Base-by-base conservation (phyloP, 2,888 invertebrate genomes). In the Blera fallax region DNA sequence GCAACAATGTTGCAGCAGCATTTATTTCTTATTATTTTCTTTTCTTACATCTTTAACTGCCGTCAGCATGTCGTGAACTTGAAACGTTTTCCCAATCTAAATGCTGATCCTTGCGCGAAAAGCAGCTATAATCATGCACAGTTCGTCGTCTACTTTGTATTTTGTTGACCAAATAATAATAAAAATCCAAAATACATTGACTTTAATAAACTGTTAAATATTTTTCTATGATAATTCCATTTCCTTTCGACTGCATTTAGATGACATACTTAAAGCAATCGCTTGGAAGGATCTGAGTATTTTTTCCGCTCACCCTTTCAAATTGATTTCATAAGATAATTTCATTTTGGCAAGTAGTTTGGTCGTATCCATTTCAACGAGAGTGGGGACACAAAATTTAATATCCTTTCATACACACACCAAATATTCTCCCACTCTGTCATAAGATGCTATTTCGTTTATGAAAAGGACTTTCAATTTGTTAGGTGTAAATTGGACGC, bases 401-500 rank as follows among this genome's bases (percentile, higher is more conserved):
- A 73, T 79, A 60, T 70, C 78, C 76, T 69, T 83, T 78, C 67
- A 32, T 43, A 65, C 60, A 56, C 56, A n/a, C 24, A 24, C 2
- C 7, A 56, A 54, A 29, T 8, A 56, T 14, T 27, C 52, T 50
- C 56, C 37, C 56, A 34, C 73, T 56, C 73, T 79, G 58, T 37
- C 64, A 74, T 58, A 64, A 64, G 74, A 52, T 45, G 43, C 24
- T n/a, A n/a, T n/a, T n/a, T n/a, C n/a, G 37, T 16, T 60, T 34
- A 18, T 40, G 40, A 65, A 58, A 73, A 65, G 79, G 79, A 81
- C 65, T 62, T 65, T 67, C 80, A 85, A 85, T 85, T 85, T 85
- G 81, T 81, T 81, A 72, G 85, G 85, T 85, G 85, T 81, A 85
- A 85, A 85, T 85, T 85, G 85, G 85, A 81, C 76, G 76, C 85